These are phyloP conservation scores for Formica exsecta DNA, from an alignment of 1,140 invertebrate genomes.

Conservation along the genomic window DNA sequence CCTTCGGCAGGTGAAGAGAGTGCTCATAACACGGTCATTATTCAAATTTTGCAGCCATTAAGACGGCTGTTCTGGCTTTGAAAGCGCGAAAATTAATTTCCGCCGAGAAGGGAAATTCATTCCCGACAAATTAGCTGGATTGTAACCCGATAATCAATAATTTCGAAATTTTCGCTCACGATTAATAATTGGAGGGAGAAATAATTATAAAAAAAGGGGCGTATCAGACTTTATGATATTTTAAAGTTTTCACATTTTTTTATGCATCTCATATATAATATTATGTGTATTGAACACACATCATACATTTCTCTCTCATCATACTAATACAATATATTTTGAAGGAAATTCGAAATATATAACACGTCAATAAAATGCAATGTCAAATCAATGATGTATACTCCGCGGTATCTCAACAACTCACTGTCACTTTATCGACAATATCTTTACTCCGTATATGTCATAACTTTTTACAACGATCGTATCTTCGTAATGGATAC, in stretches of 20 bases:
- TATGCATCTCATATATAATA: neutral
- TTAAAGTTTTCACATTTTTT: neutral
- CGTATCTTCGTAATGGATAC: neutral
- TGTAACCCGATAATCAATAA: slow-evolving; percentile 33
- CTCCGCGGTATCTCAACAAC: neutral
- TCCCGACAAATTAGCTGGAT: slow-evolving; percentile 37
- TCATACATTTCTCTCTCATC: neutral
- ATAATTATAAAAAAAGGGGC: neutral
- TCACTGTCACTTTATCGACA: neutral
- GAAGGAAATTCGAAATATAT: neutral
- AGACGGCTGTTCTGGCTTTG: slow-evolving; percentile 49
- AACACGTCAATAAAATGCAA: neutral
- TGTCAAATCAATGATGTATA: neutral
- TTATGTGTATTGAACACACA: neutral
- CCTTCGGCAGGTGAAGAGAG: slow-evolving; percentile 46
- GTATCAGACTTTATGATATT: neutral
- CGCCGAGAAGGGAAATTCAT: slow-evolving; percentile 7
- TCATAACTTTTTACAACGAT: neutral
- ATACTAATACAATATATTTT: neutral
- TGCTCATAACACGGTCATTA: slow-evolving; percentile 79
- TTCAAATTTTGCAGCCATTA: slow-evolving; percentile 76
- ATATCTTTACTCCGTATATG: neutral
- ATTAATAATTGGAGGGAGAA: neutral
- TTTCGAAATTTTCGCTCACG: neutral
- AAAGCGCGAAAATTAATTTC: slow-evolving; percentile 58